Conservation (phyloP, 2,113 vertebrate species). For the Todiramphus chloris region DNA sequence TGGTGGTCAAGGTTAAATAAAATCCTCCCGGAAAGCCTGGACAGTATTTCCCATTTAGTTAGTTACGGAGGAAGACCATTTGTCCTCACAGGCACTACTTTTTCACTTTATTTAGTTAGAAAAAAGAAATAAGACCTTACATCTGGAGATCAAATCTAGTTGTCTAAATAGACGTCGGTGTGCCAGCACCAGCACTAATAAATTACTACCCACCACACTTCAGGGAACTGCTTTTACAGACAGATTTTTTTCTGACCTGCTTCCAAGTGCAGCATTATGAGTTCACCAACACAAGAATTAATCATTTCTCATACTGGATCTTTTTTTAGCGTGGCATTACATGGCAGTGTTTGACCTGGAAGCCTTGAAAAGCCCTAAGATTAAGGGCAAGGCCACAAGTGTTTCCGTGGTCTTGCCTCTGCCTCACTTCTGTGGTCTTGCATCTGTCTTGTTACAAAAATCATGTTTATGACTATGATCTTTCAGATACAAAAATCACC, state of each 20-base stretch:
- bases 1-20: background rate
- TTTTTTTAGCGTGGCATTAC: background rate
- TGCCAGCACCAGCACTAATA: background rate
- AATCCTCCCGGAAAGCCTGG: background rate
- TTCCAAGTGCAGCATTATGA: background rate
- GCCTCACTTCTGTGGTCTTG: background rate
- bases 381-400: background rate
- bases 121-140: background rate
- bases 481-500: background rate
- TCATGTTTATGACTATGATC: background rate
- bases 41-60: background rate
- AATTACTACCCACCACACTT: background rate
- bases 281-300: background rate
- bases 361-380: background rate
- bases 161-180: background rate
- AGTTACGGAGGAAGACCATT: background rate
- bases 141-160: background rate
- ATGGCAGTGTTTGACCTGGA: background rate
- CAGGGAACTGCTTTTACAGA: background rate
- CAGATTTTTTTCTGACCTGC: background rate
- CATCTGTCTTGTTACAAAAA: background rate
- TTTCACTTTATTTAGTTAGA: background rate
- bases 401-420: background rate
- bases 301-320: background rate
- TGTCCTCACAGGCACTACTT: background rate